phyloP scores from a whole-genome alignment of 1,140 invertebrate species.

The Drosophila melanica region DNA sequence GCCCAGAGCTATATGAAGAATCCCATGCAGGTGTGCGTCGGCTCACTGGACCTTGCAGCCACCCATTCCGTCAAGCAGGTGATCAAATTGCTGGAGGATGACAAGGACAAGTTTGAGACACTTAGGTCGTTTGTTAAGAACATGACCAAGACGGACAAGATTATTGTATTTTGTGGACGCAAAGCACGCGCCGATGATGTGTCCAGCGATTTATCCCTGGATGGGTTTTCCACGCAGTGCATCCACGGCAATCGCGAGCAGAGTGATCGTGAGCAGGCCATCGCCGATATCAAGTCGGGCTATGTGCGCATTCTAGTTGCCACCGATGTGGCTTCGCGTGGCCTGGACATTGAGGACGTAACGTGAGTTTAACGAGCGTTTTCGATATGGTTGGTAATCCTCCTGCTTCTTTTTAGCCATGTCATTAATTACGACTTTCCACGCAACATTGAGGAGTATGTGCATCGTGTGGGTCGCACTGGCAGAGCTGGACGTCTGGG shows the following conservation, averaged over 20 bases:
- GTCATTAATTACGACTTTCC: constrained; percentile 96
- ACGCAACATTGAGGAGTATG: constrained; percentile 95
- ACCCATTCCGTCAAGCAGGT: constrained; percentile 92
- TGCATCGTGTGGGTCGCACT: constrained; percentile 94
- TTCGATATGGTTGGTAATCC: neutral
- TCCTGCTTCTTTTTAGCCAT: constrained; percentile 52
- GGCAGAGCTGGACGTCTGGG: constrained; percentile 94
- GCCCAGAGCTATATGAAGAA: constrained; percentile 93
- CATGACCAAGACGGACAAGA: constrained; percentile 90
- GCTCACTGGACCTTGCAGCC: constrained; percentile 93
- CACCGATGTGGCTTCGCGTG: constrained; percentile 96
- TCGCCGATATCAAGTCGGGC: constrained; percentile 92
- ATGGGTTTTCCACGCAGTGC: constrained; percentile 88
- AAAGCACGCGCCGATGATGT: constrained; percentile 92
- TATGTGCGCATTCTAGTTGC: constrained; percentile 92
- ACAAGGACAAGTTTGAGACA: constrained; percentile 88
- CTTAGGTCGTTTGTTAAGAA: constrained; percentile 71
- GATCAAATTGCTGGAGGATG: constrained; percentile 89
- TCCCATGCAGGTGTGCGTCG: constrained; percentile 95
- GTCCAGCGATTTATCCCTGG: constrained; percentile 90
- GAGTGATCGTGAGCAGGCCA: constrained; percentile 91
- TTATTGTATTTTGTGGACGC: constrained; percentile 94
- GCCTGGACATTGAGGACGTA: constrained; percentile 96
- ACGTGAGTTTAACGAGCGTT: constrained; percentile 87
- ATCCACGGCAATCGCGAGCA: constrained; percentile 97